These are phyloP conservation scores for Harpegnathos saltator DNA, from an alignment of 1,140 invertebrate species.

Conservation along the genomic window DNA sequence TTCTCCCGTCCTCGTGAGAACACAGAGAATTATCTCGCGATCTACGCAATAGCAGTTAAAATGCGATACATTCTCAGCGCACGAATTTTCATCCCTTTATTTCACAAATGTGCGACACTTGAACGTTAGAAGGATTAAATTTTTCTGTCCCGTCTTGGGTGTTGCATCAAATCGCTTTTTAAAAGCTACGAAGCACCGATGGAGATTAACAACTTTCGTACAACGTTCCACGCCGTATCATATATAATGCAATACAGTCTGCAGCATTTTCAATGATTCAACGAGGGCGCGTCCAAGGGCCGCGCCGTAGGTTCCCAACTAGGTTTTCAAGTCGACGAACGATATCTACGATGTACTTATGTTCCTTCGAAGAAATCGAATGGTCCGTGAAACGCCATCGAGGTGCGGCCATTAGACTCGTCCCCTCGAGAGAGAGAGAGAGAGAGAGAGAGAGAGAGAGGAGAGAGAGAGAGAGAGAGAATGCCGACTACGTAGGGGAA, in stretches of 20 bases:
- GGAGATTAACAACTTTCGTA: slow-evolving; percentile 25
- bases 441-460: too few species aligned
- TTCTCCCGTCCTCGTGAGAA: neutral
- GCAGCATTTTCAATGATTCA: slow-evolving; percentile 34
- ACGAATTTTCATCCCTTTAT: slow-evolving; percentile 2
- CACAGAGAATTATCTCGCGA: neutral
- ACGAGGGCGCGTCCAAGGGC: neutral
- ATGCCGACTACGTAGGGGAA: slow-evolving; percentile 1
- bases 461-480: too few species aligned
- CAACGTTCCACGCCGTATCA: slow-evolving; percentile 4
- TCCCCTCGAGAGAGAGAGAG: neutral
- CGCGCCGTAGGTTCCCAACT: neutral
- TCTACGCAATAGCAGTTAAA: neutral
- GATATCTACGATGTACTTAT: slow-evolving; percentile 24
- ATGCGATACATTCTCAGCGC: neutral
- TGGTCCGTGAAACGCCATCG: too few species aligned
- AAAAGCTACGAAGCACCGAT: neutral
- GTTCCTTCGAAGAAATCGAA: too few species aligned
- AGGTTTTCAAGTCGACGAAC: slow-evolving; percentile 26
- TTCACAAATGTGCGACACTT: neutral
- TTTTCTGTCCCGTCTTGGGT: neutral
- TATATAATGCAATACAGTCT: neutral
- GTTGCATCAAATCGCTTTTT: slow-evolving; percentile 2
- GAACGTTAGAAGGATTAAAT: neutral
- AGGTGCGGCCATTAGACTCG: slow-evolving; percentile 21